Evolutionary conservation across 2,888 invertebrate species (phyloP).

Genomic region (Aphidoletes aphidimyza): DNA sequence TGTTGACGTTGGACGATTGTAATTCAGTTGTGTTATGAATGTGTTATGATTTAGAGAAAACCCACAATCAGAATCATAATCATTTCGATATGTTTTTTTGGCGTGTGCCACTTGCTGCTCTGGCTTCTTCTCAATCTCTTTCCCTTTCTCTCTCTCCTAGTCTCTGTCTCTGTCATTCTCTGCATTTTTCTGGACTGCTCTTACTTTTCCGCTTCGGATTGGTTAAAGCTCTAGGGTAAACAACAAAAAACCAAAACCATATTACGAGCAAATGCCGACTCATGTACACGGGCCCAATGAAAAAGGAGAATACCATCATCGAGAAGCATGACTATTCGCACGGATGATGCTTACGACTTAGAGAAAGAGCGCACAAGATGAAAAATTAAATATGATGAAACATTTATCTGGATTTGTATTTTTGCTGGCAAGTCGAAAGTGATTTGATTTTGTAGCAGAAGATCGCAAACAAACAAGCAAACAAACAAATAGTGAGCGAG

Average conservation of each 20-base stretch:
- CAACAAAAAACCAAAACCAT: neutral
- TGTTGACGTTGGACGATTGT: neutral
- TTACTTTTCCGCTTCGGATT: neutral
- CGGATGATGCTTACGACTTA: neutral
- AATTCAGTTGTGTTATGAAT: slow-evolving; percentile 41
- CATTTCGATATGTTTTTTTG: neutral
- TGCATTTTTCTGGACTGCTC: neutral
- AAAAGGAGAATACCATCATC: neutral
- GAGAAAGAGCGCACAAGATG: neutral
- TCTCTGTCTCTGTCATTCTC: too few species aligned
- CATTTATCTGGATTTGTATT: slow-evolving; percentile 53
- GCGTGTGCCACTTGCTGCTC: too few species aligned
- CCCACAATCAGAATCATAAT: slow-evolving; percentile 25
- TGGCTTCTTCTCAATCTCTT: too few species aligned
- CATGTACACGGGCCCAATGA: neutral
- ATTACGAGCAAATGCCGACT: neutral
- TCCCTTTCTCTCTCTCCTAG: neutral
- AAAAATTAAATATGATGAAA: slow-evolving; percentile 53
- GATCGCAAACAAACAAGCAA: neutral
- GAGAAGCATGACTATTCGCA: neutral
- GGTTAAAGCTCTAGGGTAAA: slow-evolving; percentile 31
- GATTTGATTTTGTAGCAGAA: slow-evolving; percentile 48
- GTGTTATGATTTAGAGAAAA: slow-evolving; percentile 42
- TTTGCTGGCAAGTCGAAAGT: slow-evolving; percentile 43
- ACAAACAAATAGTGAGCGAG: neutral